Evolutionary conservation across 2,888 invertebrate species (phyloP).

Genomic region (Drosophila buzzatii): DNA sequence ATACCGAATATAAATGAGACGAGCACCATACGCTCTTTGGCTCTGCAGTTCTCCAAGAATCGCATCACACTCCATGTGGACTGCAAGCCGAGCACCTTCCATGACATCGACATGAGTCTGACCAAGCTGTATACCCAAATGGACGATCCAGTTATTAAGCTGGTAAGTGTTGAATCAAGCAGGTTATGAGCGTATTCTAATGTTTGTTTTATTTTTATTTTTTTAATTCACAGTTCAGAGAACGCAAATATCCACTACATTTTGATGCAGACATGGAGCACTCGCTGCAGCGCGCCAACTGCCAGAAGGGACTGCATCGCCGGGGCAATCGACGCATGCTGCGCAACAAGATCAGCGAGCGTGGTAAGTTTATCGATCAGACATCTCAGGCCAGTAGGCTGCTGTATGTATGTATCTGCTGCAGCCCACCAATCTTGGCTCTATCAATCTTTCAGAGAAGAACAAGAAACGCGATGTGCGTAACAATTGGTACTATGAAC

Average conservation of each 20-base stretch:
- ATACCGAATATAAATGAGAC: conserved; percentile 85
- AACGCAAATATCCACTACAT: conserved; percentile 85
- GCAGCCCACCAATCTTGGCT: conserved; percentile 40
- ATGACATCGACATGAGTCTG: conserved; percentile 84
- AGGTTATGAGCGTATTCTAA: background rate
- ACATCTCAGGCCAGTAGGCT: conserved; percentile 38
- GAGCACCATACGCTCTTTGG: conserved; percentile 84
- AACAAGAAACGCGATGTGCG: conserved; percentile 85
- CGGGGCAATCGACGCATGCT: conserved; percentile 83
- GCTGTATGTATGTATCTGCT: background rate
- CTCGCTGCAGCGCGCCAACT: conserved; percentile 84
- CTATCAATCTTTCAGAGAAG: conserved; percentile 79
- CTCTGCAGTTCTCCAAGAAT: conserved; percentile 84
- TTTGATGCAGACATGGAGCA: conserved; percentile 84
- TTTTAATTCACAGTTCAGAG: conserved; percentile 79
- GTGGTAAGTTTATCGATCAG: conserved; percentile 75
- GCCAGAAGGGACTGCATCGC: conserved; percentile 83
- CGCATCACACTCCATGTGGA: conserved; percentile 83
- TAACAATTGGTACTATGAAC: conserved; percentile 83
- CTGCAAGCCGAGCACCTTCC: conserved; percentile 84
- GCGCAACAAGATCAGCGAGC: conserved; percentile 83
- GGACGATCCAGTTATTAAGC: conserved; percentile 85
- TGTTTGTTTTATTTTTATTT: background rate
- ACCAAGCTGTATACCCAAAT: conserved; percentile 85
- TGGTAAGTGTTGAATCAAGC: conserved; percentile 72